Base-by-base conservation (phyloP, 2,113 vertebrate genomes). In the Nanorana parkeri region DNA sequence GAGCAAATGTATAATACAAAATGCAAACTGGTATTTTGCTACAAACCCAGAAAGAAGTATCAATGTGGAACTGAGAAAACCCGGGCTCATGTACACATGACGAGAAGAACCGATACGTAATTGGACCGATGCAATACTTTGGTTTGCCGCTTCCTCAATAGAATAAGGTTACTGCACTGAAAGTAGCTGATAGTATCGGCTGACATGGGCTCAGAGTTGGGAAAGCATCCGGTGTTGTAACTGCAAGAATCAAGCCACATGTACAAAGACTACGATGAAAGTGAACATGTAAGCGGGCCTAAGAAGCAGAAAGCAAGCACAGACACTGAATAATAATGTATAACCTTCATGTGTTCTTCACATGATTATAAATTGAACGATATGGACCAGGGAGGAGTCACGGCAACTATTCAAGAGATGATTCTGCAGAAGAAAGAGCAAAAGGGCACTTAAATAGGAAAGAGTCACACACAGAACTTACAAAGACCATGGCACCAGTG, bases 401-500 rank as follows among this genome's bases (percentile, higher is more conserved):
- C 41, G 13, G 0, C 41, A 47, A 47, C 41, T 47, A 47, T 11
- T 47, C 19, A 36, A 19, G 19, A 23, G 58, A 47, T 10, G n/a
- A 17, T 5, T 52, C 68, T 17, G 17, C 16, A 19, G 76, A 29
- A 20, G 5, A 32, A 19, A 32, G 77, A 41, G 78, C 54, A 68
- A 74, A 36, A 75, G 80, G 71, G 61, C 80, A 82, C 71, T 82
- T 82, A 75, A 75, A 63, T 67, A 56, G 54, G 26, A 23, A 51
- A 29, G 5, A 15, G 17, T 24, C 20, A 61, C 56, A 72, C n/a
- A 71, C 3, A 61, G 21, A 47, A 26, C 19, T 29, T 17, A 80
- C 21, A 41, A n/a, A n/a, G 71, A 60, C 71, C 24, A 76, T 82
- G 80, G 80, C 80, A 83, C 72, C 72, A 76, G 61, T 60, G 54